Evolutionary conservation across 2,797 vertebrate genomes (phyloP), one percentile per base, ranked within the genome.

Genomic region (Darevskia mixta): DNA sequence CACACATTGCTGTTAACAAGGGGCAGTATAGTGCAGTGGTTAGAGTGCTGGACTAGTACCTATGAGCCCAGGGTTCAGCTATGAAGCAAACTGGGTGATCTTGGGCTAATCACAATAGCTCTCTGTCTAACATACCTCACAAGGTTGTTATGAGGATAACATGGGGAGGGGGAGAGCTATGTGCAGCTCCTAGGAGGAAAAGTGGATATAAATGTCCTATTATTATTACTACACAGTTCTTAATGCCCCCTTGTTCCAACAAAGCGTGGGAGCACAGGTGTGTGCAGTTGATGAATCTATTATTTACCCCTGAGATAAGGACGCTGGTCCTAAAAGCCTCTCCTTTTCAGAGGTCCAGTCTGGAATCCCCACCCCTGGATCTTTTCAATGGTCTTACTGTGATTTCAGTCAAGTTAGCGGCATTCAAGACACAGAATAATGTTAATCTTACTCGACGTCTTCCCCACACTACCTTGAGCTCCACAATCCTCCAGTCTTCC

Each of bases 381-480:
- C 0, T 7, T 32, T 32, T 87, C 80, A 64, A 11, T 17, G 49
- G 3, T 92, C 81, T 88, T 79, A 80, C 3, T 67, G 64, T 35
- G 61, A 6, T 2, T 93, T 73, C 86, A 10, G 72, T 67, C 6
- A 23, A 3, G n/a, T 29, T 71, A 79, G 18, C 5, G 2, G 43
- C 76, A 66, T 61, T 58, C 8, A 61, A 25, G 64, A 58, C 25
- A 80, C 5, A 67, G 45, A 32, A 82, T 81, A 2, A 38, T 5
- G 4, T 41, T 13, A 25, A 41, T 55, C 76, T 87, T 85, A 87
- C 1, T 83, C 13, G 27, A 71, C 2, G 2, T 81, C 43, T 49
- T 35, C 15, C 8, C 27, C 20, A 87, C 76, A 8, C 86, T 80
- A 81, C 86, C 86, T 90, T 76, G 58, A 81, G 82, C 6, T 3